Base-by-base conservation (phyloP, 1,140 invertebrate genomes). In the Metopolophium dirhodum region DNA sequence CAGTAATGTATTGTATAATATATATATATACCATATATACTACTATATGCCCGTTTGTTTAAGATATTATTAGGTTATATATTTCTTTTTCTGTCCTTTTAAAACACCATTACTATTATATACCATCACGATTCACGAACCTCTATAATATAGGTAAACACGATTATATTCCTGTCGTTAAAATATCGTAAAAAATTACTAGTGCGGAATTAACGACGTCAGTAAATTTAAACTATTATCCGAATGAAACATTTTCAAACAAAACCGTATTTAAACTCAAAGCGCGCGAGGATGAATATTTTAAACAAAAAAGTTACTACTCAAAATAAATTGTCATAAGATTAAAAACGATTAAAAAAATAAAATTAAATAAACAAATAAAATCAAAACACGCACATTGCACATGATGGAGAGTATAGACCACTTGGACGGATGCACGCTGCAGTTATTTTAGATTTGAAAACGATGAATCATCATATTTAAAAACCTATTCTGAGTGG, bases 151-250 rank as follows among this genome's bases (percentile, higher is more conserved):
- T 37, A 89, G 51, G 88, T 68, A 45, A 90, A 68, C 54, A 90
- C 54, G 89, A 68, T 68, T 90, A 68, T 61, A 90, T 90, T 68
- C 54, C 37, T 7, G 89, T 90, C 89, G 89, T 90, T 90, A 90
- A 90, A 90, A 68, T 90, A 90, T 90, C 89, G n/a, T 90, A 90
- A 68, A 90, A 89, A 90, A 90, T 90, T 61, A 68, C 37, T 90
- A 68, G 26, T 57, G 18, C 30, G 30, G 51, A 61, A n/a, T 68
- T 90, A 90, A 90, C 51, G 89, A 90, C 89, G 57, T 90, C 89
- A 68, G 41, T 68, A 90, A 68, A 90, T 68, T 90, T 45, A 14
- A 68, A 90, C 45, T 61, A 68, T 90, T 68, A 90, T 90, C 41
- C 35, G 88, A 45, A 68, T 47, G 9, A n/a, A 68, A 90, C 37